Conservation (phyloP, 2,797 vertebrate species). For the Pteronotus mesoamericanus region DNA sequence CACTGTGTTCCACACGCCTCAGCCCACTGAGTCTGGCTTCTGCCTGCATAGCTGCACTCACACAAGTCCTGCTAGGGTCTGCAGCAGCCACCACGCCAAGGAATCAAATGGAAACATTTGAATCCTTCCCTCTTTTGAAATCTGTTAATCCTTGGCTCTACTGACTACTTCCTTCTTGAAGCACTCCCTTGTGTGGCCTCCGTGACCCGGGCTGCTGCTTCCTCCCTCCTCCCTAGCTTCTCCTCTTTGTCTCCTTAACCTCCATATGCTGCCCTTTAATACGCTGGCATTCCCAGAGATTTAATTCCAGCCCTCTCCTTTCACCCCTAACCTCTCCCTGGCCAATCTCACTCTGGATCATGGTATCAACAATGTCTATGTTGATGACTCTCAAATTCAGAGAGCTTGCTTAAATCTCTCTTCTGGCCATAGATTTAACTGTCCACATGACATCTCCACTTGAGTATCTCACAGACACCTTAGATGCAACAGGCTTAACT, state of each 20-base stretch:
- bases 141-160: neutral
- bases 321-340: neutral
- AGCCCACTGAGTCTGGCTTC: neutral
- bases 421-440: neutral
- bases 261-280: neutral
- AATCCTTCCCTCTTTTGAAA: neutral
- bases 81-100: neutral
- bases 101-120: neutral
- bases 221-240: neutral
- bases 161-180: neutral
- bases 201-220: neutral
- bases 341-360: neutral
- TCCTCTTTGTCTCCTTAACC: neutral
- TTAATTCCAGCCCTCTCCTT: neutral
- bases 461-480: neutral
- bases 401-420: neutral
- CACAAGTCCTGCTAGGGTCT: neutral
- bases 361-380: neutral
- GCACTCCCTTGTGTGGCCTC: neutral
- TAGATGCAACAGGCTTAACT: neutral
- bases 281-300: neutral
- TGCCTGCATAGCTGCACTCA: neutral
- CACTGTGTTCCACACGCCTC: neutral
- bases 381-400: neutral
- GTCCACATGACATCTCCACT: neutral